Base-by-base conservation (phyloP, 2,888 invertebrate species). In the Apodemia duryi region DNA sequence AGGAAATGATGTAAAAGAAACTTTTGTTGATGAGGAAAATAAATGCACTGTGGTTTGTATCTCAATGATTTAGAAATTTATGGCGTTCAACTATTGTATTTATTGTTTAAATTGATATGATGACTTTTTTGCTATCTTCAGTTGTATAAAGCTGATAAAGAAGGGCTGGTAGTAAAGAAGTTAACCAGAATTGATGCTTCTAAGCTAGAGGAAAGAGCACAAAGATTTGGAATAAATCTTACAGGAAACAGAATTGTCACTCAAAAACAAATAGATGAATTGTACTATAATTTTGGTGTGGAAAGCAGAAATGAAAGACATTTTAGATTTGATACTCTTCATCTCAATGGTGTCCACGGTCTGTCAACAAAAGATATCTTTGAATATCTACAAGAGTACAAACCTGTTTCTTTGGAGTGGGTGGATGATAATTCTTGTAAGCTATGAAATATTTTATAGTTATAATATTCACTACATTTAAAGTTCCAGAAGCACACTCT, bases 391-490 rank as follows among this genome's bases (percentile, higher is more conserved):
- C 93, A 94, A 79, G 95, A 95, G 72, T 96, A 95, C 81, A 94
- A 94, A 64, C 96, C 97, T n/a, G 88, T 94, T 11, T 94, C 94
- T 10, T 92, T 97, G 63, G 97, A 97, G 85, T 97, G 96, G 96
- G 94, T 97, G 67, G 95, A 95, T 86, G 95, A 96, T 78, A 88
- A 93, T 72, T 95, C 95, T 74, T 97, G 97, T 95, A 88, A 92
- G 93, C 11, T 85, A 69, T 32, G 62, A 21, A 6, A 13, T 13
- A 46, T 46, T 46, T 46, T 46, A 43, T 43, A 38, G 6, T 7
- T 0, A 38, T 38, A 38, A 38, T 38, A 38, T 38, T 38, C 38
- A 6, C 38, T 38, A 38, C 5, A 32, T 32, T 32, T 4, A 32
- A 4, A 2, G 4, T 32, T 32, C 32, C 32, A 32, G 32, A 32